These are phyloP conservation scores for Gymnoscopelus braueri DNA, from an alignment of 2,797 vertebrate species.

Conservation along the genomic window DNA sequence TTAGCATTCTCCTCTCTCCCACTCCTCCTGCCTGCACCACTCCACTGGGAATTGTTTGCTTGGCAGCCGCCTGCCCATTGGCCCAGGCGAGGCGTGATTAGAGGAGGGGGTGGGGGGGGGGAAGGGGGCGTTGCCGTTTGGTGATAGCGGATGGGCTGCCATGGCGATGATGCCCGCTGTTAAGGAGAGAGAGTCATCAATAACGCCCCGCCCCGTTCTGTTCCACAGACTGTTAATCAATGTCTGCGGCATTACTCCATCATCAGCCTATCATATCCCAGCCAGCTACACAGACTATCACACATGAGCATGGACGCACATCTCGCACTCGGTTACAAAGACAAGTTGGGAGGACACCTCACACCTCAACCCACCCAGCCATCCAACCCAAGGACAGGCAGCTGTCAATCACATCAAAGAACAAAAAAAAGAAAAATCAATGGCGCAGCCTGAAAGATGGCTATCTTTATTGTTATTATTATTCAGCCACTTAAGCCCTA, in stretches of 20 bases:
- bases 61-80: slow-evolving; percentile 66
- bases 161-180: slow-evolving; percentile 73
- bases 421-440: slow-evolving; percentile 16
- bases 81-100: slow-evolving; percentile 30
- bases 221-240: slow-evolving; percentile 60
- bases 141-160: slow-evolving; percentile 74
- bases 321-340: slow-evolving; percentile 43
- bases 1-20: slow-evolving; percentile 69
- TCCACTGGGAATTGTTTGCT: slow-evolving; percentile 63
- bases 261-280: slow-evolving; percentile 63
- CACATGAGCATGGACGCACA: slow-evolving; percentile 21
- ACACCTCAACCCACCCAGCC: slow-evolving; percentile 25
- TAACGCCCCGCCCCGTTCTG: slow-evolving; percentile 69
- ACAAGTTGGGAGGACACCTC: slow-evolving; percentile 52
- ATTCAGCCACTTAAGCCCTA: too few species aligned
- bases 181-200: slow-evolving; percentile 71
- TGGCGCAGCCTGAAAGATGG: neutral
- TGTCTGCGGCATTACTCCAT: slow-evolving; percentile 65
- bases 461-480: neutral
- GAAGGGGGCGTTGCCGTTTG: slow-evolving; percentile 27
- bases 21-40: slow-evolving; percentile 22
- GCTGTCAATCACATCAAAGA: slow-evolving; percentile 52
- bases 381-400: slow-evolving; percentile 59
- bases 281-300: slow-evolving; percentile 53
- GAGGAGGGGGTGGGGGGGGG: neutral